phyloP scores from a whole-genome alignment of 2,888 invertebrate genomes.

The Gastracanthus pulcherrimus region DNA sequence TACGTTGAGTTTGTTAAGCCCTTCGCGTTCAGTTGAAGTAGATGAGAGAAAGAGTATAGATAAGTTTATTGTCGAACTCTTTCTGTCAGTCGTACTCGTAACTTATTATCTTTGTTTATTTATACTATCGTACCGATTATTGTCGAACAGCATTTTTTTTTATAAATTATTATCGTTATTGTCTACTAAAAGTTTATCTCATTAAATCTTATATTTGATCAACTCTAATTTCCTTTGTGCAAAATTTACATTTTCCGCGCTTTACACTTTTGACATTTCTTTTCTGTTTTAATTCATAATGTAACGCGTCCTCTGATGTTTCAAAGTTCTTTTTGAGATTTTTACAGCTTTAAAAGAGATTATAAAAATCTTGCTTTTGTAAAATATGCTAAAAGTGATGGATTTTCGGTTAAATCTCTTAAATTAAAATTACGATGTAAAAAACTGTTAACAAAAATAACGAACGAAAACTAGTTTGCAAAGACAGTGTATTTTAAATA shows the following conservation, averaged over 20 bases:
- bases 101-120: slow-evolving; percentile 57
- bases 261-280: slow-evolving; percentile 15
- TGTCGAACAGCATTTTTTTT: slow-evolving; percentile 77
- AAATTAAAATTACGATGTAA: too few species aligned
- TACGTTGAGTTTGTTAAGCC: slow-evolving; percentile 42
- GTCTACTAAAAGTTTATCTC: slow-evolving; percentile 55
- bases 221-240: slow-evolving; percentile 73
- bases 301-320: not conserved
- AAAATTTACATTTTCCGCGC: slow-evolving; percentile 73
- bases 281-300: not conserved
- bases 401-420: too few species aligned
- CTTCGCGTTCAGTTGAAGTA: slow-evolving; percentile 30
- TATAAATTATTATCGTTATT: slow-evolving; percentile 61
- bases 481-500: too few species aligned
- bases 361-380: not conserved
- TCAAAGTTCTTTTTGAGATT: slow-evolving; percentile 17
- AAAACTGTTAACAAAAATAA: too few species aligned
- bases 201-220: slow-evolving; percentile 65
- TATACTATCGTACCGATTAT: slow-evolving; percentile 71
- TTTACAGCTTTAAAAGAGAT: not conserved
- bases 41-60: slow-evolving; percentile 20
- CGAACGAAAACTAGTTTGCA: too few species aligned
- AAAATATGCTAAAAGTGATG: too few species aligned
- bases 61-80: slow-evolving; percentile 41
- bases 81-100: slow-evolving; percentile 43